Base-by-base conservation (phyloP, 2,113 vertebrate species). In the Balaeniceps rex region DNA sequence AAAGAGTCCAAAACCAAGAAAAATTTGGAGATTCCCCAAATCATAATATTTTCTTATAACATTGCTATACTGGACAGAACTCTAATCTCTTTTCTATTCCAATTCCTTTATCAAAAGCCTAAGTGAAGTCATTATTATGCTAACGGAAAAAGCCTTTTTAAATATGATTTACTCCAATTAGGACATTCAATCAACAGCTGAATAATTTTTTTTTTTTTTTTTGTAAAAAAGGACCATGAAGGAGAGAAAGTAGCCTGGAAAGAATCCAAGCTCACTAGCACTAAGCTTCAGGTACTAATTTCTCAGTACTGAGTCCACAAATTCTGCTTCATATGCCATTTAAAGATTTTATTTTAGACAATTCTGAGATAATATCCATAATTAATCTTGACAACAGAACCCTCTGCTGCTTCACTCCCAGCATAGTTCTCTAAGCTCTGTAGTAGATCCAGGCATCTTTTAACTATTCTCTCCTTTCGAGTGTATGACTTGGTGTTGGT, bases 401-500 rank as follows among this genome's bases (percentile, higher is more conserved):
- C 4, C 3, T 79, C 42, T 92, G 40, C 17, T 87, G 6, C 23
- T 65, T 83, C 33, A 58, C 7, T 71, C 7, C 4, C 34, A 91
- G 21, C 4, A 40, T 9, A 74, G 24, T 31, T 12, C 18, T 83
- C 19, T 78, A 29, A 25, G 2, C 6, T 38, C 18, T 60, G 6
- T 44, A 42, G 26, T n/a, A 90, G 9, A 51, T 55, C 26, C 55
- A 70, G 28, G 10, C 0, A 1, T 57, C 38, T 33, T 61, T 77
- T 68, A 68, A 63, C 8, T 55, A 33, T 78, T 54, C 31, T 72
- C 28, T 80, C 7, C 12, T 76, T 79, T 31, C 22, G 5, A 74
- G 19, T 4, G 3, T 28, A 34, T 6, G 26, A 57, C 1, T 2
- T 51, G 6, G 9, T 57, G n/a, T 26, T 33, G 7, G 4, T 47